These are phyloP conservation scores for Scaptomyza polygonia DNA, from an alignment of 2,888 invertebrate species.

Conservation along the genomic window DNA sequence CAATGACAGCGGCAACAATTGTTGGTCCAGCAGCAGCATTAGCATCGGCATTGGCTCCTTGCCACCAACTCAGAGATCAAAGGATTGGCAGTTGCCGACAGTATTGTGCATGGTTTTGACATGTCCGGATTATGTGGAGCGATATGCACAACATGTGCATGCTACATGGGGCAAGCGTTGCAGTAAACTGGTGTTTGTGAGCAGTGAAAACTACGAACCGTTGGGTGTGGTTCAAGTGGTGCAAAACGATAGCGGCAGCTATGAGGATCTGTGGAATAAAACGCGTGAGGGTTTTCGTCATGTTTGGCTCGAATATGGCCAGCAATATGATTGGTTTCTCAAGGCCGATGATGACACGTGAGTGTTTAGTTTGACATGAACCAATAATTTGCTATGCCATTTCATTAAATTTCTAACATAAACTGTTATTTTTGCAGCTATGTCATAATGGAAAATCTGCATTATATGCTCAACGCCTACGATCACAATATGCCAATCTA, in stretches of 20 bases:
- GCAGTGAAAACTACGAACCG: slow-evolving; percentile 88
- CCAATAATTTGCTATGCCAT: background rate
- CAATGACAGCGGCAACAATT: slow-evolving; percentile 20
- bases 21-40: slow-evolving; percentile 27
- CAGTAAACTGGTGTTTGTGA: slow-evolving; percentile 93
- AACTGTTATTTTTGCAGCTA: slow-evolving; percentile 86
- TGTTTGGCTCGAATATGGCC: slow-evolving; percentile 91
- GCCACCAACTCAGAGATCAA: slow-evolving; percentile 1
- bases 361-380: slow-evolving; percentile 85
- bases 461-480: slow-evolving; percentile 92
- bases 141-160: slow-evolving; percentile 94
- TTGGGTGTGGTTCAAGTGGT: slow-evolving; percentile 92
- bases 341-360: slow-evolving; percentile 99
- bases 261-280: slow-evolving; percentile 96
- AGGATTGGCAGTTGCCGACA: slow-evolving; percentile 86
- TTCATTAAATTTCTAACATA: background rate
- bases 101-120: slow-evolving; percentile 97
- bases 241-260: slow-evolving; percentile 89
- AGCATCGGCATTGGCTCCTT: background rate
- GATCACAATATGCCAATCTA: slow-evolving; percentile 91
- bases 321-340: slow-evolving; percentile 97
- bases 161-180: slow-evolving; percentile 97
- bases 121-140: slow-evolving; percentile 92
- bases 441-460: slow-evolving; percentile 97
- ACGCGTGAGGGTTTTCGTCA: slow-evolving; percentile 96